phyloP scores from a whole-genome alignment of 2,113 vertebrate species.

The Pica pica region DNA sequence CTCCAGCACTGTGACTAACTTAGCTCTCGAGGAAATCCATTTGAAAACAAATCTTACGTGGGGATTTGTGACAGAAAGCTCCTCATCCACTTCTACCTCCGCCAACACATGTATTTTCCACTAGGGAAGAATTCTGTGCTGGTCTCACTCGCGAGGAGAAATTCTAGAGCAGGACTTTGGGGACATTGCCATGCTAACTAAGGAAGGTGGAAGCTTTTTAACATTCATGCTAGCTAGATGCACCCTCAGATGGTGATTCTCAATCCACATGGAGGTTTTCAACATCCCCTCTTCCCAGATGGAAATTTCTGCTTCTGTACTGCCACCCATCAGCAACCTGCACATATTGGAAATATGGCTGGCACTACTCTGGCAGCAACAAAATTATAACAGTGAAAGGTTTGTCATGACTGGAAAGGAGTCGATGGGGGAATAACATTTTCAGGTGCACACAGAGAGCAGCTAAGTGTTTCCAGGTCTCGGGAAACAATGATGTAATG shows the following conservation, averaged over 20 bases:
- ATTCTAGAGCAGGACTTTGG: background rate
- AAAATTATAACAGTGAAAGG: background rate
- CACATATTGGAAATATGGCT: background rate
- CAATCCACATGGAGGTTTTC: background rate
- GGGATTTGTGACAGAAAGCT: background rate
- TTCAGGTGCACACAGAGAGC: background rate
- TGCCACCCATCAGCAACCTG: background rate
- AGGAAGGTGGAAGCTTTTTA: background rate
- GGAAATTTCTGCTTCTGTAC: background rate
- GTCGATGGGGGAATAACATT: background rate
- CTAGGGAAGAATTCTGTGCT: background rate
- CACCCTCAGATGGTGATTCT: background rate
- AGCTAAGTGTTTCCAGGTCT: background rate
- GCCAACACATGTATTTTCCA: background rate
- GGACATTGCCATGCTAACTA: background rate
- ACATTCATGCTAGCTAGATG: background rate
- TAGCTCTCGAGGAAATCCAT: background rate
- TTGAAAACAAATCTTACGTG: background rate
- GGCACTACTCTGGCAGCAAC: background rate
- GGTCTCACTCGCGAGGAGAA: background rate
- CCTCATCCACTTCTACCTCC: background rate
- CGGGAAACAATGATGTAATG: background rate
- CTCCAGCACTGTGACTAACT: background rate
- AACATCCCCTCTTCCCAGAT: background rate
- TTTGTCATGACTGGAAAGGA: background rate